Percentiles rank a stretch among this genome's conserved stretches.
phyloP scores from a whole-genome alignment of 2,113 vertebrate species.

The Podarcis muralis region DNA sequence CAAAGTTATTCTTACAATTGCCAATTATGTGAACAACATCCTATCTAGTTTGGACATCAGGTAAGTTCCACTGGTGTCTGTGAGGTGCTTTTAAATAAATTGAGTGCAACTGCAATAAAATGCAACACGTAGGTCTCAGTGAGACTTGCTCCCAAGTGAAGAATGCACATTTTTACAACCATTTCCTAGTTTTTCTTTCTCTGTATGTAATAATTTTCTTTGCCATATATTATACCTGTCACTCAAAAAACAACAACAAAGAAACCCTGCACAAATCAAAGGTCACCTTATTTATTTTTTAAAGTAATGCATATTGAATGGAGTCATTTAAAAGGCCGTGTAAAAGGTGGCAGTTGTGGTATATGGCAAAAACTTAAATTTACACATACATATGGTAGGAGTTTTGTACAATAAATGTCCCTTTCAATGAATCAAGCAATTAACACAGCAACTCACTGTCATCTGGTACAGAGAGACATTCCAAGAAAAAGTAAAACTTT shows the following conservation, averaged over 20 bases:
- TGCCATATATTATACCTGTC: constrained; percentile 12
- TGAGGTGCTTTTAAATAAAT: background rate
- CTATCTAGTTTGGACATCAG: background rate
- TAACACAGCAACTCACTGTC: constrained; percentile 78
- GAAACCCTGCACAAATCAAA: constrained; percentile 17
- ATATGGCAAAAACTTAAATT: constrained; percentile 70
- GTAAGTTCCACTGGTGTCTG: background rate
- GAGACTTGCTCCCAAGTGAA: background rate
- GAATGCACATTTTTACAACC: background rate
- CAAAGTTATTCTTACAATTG: too few species aligned
- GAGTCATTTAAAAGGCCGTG: constrained; percentile 61
- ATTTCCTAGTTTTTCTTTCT: constrained; percentile 32
- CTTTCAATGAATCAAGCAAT: constrained; percentile 77
- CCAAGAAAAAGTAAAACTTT: constrained; percentile 80
- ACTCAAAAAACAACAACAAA: background rate
- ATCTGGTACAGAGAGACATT: constrained; percentile 79
- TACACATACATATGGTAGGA: constrained; percentile 76
- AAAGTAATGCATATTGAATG: constrained; percentile 48
- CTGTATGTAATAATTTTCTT: constrained; percentile 2
- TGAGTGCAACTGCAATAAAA: background rate
- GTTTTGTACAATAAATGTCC: constrained; percentile 78
- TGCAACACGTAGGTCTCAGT: background rate
- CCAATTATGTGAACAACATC: too few species aligned
- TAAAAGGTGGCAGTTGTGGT: constrained; percentile 60
- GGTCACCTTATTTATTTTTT: constrained; percentile 26